A percentile compares a stretch with the other conserved stretches of the same genome.
Evolutionary conservation across 2,888 invertebrate species (phyloP).

Genomic region (Cantharis rustica): DNA sequence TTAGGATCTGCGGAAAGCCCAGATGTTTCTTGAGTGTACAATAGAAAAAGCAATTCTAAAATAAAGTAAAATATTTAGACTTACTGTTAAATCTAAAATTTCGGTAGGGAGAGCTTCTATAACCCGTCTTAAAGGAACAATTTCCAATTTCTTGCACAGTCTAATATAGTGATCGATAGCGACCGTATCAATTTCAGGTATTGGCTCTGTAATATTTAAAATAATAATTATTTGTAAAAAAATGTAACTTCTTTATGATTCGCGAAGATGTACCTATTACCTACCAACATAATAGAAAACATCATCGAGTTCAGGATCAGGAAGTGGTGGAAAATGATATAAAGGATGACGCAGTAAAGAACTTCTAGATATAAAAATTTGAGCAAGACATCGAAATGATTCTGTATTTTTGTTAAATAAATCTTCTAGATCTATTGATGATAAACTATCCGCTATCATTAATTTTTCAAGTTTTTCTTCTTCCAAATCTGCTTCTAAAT

Average conservation of each 20-base stretch:
- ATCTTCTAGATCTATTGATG: slow-evolving; percentile 43
- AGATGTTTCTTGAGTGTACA: too few species aligned
- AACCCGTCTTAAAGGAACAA: slow-evolving; percentile 50
- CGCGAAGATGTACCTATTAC: neutral
- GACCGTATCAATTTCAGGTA: slow-evolving; percentile 41
- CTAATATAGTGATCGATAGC: slow-evolving; percentile 50
- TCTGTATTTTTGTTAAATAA: slow-evolving; percentile 46
- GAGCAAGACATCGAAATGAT: slow-evolving; percentile 52
- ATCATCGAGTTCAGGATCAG: slow-evolving; percentile 54
- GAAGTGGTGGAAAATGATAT: slow-evolving; percentile 54
- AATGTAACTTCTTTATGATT: neutral
- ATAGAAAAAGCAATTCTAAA: too few species aligned
- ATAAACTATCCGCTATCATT: slow-evolving; percentile 33
- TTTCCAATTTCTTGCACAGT: slow-evolving; percentile 50
- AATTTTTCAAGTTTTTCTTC: neutral
- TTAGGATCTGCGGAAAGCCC: too few species aligned
- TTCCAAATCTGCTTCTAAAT: neutral
- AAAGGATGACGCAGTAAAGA: slow-evolving; percentile 57
- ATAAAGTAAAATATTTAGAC: too few species aligned
- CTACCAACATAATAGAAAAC: slow-evolving; percentile 48
- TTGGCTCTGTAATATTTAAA: slow-evolving; percentile 36
- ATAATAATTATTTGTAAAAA: neutral
- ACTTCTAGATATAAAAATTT: slow-evolving; percentile 55
- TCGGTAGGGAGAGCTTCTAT: slow-evolving; percentile 43
- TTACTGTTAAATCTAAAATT: slow-evolving; percentile 48